These are phyloP conservation scores for Theonella swinhoei DNA, from an alignment of 37 sponge, comb jelly and placozoan species.

Conservation along the genomic window DNA sequence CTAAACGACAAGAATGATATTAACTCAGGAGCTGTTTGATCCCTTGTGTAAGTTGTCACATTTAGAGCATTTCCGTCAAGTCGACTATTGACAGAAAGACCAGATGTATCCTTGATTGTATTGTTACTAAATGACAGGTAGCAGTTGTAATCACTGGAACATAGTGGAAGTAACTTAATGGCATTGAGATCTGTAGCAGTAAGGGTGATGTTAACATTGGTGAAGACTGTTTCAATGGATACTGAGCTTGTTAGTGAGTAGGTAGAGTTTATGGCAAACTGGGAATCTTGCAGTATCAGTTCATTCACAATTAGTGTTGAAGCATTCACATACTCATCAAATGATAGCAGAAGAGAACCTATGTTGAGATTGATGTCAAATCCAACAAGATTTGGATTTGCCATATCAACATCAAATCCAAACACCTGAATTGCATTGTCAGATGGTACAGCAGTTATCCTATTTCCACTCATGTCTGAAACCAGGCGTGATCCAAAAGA, in stretches of 20 bases:
- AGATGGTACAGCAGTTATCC: conserved; percentile 19
- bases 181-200: conserved; percentile 53
- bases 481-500: conserved; percentile 38
- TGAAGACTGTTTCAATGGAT: conserved; percentile 12
- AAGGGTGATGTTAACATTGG: conserved; percentile 52
- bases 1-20: conserved; percentile 55
- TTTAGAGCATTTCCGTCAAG: conserved; percentile 62
- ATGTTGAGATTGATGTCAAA: conserved; percentile 73
- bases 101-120: conserved; percentile 72
- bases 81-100: conserved; percentile 56
- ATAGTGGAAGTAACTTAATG: conserved; percentile 69
- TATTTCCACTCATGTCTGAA: conserved; percentile 74
- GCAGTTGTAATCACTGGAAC: conserved; percentile 51
- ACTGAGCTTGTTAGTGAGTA: conserved; percentile 50
- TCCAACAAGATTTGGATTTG: conserved; percentile 57
- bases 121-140: conserved; percentile 61
- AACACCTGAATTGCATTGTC: conserved; percentile 43
- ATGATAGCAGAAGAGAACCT: conserved; percentile 55
- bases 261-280: conserved; percentile 24
- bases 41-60: conserved; percentile 48
- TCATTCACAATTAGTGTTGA: conserved; percentile 54
- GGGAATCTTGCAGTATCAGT: conserved; percentile 70
- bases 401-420: conserved; percentile 61
- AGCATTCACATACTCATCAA: conserved; percentile 81
- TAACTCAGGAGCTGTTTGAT: conserved; percentile 65